Percentiles rank a stretch among this genome's conserved stretches.
phyloP scores from a whole-genome alignment of 1,140 invertebrate species.

The Battus philenor region DNA sequence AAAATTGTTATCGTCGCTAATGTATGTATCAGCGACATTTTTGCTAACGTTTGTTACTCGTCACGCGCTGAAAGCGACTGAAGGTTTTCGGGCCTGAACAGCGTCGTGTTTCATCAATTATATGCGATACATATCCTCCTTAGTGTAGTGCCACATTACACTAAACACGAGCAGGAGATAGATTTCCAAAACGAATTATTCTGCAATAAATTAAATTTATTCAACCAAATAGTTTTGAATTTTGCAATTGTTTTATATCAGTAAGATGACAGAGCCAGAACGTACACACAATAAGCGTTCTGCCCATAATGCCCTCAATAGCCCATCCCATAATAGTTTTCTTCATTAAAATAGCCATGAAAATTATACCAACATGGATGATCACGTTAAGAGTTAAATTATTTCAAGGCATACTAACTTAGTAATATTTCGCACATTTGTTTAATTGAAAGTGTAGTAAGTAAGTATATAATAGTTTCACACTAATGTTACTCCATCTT shows the following conservation, averaged over 20 bases:
- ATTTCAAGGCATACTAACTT: too few species aligned
- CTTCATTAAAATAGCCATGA: too few species aligned
- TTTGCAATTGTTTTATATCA: neutral
- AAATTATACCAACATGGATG: too few species aligned
- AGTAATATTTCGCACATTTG: too few species aligned
- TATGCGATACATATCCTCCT: neutral
- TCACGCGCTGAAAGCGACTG: conserved; percentile 12
- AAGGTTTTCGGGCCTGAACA: conserved; percentile 15
- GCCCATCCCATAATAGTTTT: too few species aligned
- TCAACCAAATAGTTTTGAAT: neutral
- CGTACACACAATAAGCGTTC: too few species aligned
- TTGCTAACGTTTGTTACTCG: conserved; percentile 5
- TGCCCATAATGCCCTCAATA: too few species aligned
- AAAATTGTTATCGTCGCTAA: conserved; percentile 3
- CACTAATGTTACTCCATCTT: conserved; percentile 5
- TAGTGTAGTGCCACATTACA: conserved; percentile 7
- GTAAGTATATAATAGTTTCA: neutral
- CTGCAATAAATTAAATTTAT: neutral
- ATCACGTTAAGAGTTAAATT: too few species aligned
- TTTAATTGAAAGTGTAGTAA: too few species aligned
- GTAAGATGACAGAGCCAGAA: too few species aligned
- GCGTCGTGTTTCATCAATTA: conserved; percentile 4
- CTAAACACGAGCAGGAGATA: neutral
- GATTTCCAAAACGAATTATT: neutral
- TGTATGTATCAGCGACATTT: conserved; percentile 1